A percentile compares a stretch with the other conserved stretches of the same genome.
Conservation (phyloP, 2,113 vertebrate species). For the Heteronetta atricapilla region DNA sequence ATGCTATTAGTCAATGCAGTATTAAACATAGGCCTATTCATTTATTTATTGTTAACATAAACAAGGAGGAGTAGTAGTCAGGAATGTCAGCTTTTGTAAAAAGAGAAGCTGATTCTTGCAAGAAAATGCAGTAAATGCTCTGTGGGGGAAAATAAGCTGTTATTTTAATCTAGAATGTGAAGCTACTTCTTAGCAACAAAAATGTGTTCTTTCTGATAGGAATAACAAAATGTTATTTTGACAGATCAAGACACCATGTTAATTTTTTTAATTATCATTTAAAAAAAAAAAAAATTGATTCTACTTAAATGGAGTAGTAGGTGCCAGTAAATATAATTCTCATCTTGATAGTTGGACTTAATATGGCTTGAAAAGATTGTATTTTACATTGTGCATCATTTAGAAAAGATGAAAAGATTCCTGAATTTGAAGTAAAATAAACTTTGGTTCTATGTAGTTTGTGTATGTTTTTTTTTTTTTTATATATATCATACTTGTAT, state of each 20-base stretch:
- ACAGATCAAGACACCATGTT: background rate
- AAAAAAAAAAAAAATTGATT: background rate
- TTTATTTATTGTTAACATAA: conserved; percentile 14
- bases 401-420: background rate
- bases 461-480: background rate
- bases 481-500: background rate
- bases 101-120: background rate
- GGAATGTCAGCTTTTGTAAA: background rate
- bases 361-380: background rate
- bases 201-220: background rate
- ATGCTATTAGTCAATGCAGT: background rate
- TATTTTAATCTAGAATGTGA: background rate
- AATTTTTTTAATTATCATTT: too few species aligned
- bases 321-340: background rate
- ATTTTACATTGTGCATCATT: background rate
- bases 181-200: background rate
- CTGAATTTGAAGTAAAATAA: background rate
- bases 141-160: background rate
- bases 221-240: background rate
- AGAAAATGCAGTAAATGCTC: background rate
- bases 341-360: background rate
- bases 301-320: background rate
- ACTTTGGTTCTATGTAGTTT: background rate
- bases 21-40: background rate
- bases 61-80: background rate